These are phyloP conservation scores for Elephas maximus DNA, from an alignment of 2,113 vertebrate genomes.

Conservation along the genomic window DNA sequence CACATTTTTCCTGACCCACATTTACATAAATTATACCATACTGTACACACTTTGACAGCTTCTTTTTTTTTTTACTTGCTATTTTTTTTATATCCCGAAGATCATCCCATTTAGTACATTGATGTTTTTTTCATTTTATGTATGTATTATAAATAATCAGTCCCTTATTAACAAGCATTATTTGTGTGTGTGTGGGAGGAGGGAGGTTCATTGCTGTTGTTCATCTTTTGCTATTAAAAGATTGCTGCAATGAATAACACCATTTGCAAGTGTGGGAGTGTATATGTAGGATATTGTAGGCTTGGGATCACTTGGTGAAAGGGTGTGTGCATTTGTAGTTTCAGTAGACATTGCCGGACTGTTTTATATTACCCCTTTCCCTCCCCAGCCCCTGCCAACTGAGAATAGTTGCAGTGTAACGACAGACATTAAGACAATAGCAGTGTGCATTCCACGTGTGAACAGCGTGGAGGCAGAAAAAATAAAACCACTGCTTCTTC, in stretches of 20 bases:
- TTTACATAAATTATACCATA: not conserved
- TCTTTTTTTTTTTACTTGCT: constrained; percentile 19
- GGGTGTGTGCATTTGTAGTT: not conserved
- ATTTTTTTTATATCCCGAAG: not conserved
- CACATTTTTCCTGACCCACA: not conserved
- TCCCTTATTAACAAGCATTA: not conserved
- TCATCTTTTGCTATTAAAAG: not conserved
- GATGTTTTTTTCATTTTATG: not conserved
- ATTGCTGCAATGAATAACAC: not conserved
- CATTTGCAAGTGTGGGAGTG: not conserved
- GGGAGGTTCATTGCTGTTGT: too few species aligned
- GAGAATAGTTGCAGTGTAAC: not conserved
- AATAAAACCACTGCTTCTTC: constrained; percentile 8
- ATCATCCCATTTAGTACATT: not conserved
- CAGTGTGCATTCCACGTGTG: constrained; percentile 10
- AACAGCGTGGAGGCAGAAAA: not conserved
- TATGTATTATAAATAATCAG: not conserved
- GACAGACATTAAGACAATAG: not conserved
- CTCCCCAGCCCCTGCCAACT: not conserved
- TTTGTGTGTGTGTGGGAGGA: not conserved
- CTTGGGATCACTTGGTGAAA: constrained; percentile 9
- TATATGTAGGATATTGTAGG: not conserved
- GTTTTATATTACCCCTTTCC: not conserved
- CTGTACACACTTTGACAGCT: not conserved
- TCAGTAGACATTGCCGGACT: not conserved